A percentile compares a stretch with the other conserved stretches of the same genome.
phyloP scores from a whole-genome alignment of 2,113 vertebrate genomes.

The Tychaedon coryphoeus region DNA sequence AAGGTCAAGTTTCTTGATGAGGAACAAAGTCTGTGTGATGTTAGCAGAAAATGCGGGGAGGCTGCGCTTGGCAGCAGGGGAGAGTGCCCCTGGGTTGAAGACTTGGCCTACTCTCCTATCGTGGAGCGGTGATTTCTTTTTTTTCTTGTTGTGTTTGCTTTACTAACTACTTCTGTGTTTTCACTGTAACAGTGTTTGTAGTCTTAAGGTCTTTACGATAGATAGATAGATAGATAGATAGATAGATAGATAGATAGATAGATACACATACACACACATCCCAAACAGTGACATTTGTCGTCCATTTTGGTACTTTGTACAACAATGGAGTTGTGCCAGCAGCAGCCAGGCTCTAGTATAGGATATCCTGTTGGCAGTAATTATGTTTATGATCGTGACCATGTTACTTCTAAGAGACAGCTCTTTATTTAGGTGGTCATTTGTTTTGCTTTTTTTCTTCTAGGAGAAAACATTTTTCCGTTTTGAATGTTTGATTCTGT shows the following conservation, averaged over 20 bases:
- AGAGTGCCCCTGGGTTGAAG: not conserved
- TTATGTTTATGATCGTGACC: not conserved
- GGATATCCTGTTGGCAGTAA: not conserved
- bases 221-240: too few relatives aligned
- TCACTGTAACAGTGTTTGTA: not conserved
- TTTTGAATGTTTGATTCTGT: not conserved
- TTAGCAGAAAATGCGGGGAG: not conserved
- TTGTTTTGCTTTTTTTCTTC: not conserved
- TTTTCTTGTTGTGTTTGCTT: too few relatives aligned
- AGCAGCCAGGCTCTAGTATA: not conserved
- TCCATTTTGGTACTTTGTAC: not conserved
- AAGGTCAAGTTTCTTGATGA: slow-evolving; percentile 15
- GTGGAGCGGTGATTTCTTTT: too few relatives aligned
- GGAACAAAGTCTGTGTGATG: not conserved
- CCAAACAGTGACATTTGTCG: not conserved
- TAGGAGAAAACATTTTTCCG: not conserved
- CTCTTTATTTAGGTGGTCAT: not conserved
- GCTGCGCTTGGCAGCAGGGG: fast-evolving
- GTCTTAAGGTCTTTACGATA: not conserved
- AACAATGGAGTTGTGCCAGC: fast-evolving
- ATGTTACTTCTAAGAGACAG: fast-evolving
- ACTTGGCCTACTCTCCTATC: fast-evolving
- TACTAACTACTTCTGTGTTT: fast-evolving
- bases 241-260: too few relatives aligned
- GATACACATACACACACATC: fast-evolving